Percentiles rank a stretch among this genome's conserved stretches.
These are phyloP conservation scores for Dufourea novaeangliae DNA, from an alignment of 1,140 invertebrate species.

Conservation along the genomic window DNA sequence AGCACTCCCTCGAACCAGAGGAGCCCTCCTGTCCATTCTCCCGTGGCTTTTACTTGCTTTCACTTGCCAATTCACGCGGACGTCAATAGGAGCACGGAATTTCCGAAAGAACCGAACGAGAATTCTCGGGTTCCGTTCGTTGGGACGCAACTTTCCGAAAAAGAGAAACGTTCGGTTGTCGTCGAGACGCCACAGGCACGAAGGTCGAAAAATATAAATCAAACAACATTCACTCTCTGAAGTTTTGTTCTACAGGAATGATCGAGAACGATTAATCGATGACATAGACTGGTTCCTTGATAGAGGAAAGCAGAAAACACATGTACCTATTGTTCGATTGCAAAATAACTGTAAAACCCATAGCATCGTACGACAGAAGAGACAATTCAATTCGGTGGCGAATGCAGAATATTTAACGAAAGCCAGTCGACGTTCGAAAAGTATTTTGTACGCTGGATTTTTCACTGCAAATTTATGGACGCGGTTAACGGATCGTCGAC, in stretches of 20 bases:
- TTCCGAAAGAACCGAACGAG: background rate
- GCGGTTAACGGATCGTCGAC: conserved; percentile 49
- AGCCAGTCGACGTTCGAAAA: conserved; percentile 52
- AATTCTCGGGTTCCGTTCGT: background rate
- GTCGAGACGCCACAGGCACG: background rate
- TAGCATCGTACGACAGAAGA: conserved; percentile 22
- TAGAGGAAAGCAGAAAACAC: background rate
- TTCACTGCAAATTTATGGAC: conserved; percentile 48
- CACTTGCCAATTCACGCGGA: background rate
- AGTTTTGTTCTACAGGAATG: background rate
- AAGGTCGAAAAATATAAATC: background rate
- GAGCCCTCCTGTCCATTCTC: conserved; percentile 23
- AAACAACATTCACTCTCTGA: background rate
- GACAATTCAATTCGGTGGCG: conserved; percentile 50
- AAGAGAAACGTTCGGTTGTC: background rate
- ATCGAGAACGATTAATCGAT: background rate
- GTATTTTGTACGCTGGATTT: conserved; percentile 56
- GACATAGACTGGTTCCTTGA: background rate
- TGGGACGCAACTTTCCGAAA: background rate
- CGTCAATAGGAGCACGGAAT: background rate
- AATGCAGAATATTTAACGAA: conserved; percentile 51
- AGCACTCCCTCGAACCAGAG: conserved; percentile 11
- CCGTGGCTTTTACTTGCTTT: conserved; percentile 23
- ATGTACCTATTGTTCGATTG: too few relatives aligned
- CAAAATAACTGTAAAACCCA: conserved; percentile 50